Conservation (phyloP, 2,888 invertebrate genomes). For the Netelia virgata region DNA sequence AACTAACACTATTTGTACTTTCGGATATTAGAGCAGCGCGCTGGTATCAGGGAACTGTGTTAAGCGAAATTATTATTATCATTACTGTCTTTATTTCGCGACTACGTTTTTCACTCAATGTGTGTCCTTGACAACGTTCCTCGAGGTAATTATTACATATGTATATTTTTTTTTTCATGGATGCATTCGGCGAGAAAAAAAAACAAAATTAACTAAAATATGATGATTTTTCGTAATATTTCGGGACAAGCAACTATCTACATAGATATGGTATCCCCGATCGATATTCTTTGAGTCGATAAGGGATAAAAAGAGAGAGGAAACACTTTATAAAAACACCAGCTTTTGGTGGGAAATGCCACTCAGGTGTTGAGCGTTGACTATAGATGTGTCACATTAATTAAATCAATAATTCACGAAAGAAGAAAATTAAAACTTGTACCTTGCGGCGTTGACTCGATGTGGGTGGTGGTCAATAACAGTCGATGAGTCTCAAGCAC, state of each 20-base stretch:
- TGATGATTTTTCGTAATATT: not conserved
- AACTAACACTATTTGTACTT: conserved; percentile 83
- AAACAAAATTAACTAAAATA: conserved; percentile 15
- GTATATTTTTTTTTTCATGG: conserved; percentile 26
- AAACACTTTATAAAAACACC: conserved; percentile 19
- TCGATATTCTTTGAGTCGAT: not conserved
- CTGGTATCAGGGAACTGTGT: conserved; percentile 83
- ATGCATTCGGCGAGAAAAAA: not conserved
- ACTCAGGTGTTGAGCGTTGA: conserved; percentile 30
- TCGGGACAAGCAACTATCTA: not conserved
- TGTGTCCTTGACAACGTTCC: conserved; percentile 43
- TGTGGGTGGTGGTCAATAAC: not conserved
- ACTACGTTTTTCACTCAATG: conserved; percentile 2
- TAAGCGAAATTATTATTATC: conserved; percentile 20
- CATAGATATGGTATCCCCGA: not conserved
- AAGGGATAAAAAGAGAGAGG: no score
- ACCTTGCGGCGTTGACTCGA: conserved; percentile 16
- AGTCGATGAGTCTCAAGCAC: conserved; percentile 1
- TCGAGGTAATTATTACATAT: conserved; percentile 8
- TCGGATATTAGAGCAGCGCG: conserved; percentile 79
- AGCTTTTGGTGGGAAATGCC: conserved; percentile 34
- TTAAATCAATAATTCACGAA: conserved; percentile 1
- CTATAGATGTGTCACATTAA: conserved; percentile 20
- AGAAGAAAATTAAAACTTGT: conserved; percentile 18
- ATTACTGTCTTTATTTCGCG: not conserved